Evolutionary conservation across 2,113 vertebrate species (phyloP).

Genomic region (Notothenia coriiceps): DNA sequence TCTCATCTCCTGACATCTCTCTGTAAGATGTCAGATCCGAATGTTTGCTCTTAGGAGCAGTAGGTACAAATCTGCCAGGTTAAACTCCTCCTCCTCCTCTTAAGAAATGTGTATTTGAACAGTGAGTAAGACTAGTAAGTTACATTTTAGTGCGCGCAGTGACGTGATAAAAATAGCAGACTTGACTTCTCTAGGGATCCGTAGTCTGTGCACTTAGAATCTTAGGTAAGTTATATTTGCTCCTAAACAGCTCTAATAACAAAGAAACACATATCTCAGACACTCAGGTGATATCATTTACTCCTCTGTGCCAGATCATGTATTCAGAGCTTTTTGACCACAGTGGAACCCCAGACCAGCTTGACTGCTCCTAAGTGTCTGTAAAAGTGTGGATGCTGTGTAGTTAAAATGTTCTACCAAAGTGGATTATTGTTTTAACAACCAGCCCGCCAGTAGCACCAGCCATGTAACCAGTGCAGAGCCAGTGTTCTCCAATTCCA

Average conservation of each 20-base stretch:
- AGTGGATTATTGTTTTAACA: slow-evolving; percentile 63
- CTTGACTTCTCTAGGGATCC: slow-evolving; percentile 25
- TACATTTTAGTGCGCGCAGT: background rate
- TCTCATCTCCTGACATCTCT: slow-evolving; percentile 40
- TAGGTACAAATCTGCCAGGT: slow-evolving; percentile 35
- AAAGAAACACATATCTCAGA: slow-evolving; percentile 1
- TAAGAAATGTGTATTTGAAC: slow-evolving; percentile 26
- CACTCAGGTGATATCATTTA: background rate
- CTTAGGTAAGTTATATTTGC: background rate
- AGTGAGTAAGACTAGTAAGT: slow-evolving; percentile 6
- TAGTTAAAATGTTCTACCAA: slow-evolving; percentile 59
- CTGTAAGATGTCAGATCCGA: slow-evolving; percentile 31
- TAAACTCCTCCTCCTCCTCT: slow-evolving; percentile 22
- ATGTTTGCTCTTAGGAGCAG: slow-evolving; percentile 33
- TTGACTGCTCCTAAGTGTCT: slow-evolving; percentile 20
- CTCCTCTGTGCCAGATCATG: background rate
- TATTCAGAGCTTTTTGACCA: background rate
- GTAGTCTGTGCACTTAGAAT: background rate
- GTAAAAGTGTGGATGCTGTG: slow-evolving; percentile 23
- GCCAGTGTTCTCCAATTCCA: slow-evolving; percentile 55
- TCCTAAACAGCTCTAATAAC: background rate
- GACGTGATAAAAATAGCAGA: slow-evolving; percentile 7
- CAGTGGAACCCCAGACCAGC: slow-evolving; percentile 35
- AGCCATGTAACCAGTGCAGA: slow-evolving; percentile 52
- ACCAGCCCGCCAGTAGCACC: slow-evolving; percentile 54